Conservation (phyloP, 2,888 invertebrate species). For the Phalera bucephala region DNA sequence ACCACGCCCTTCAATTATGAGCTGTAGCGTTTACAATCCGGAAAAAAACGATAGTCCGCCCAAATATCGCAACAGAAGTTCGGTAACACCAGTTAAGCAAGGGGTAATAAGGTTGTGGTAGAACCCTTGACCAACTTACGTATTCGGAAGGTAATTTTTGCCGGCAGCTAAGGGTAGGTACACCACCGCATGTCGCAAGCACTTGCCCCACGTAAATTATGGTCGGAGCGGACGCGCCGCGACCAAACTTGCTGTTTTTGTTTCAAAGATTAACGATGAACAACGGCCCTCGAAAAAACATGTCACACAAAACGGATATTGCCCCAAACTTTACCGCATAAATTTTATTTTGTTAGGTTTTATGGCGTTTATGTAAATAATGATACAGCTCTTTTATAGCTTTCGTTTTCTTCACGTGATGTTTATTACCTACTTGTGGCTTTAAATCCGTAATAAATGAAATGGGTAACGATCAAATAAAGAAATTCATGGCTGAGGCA, state of each 20-base stretch:
- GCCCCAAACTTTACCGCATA: slow-evolving; percentile 69
- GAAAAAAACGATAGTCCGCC: slow-evolving; percentile 11
- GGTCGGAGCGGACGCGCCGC: slow-evolving; percentile 64
- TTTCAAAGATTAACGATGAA: slow-evolving; percentile 81
- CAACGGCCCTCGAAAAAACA: slow-evolving; percentile 75
- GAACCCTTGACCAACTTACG: slow-evolving; percentile 16
- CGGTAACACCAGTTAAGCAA: slow-evolving; percentile 15
- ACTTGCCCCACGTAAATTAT: slow-evolving; percentile 73
- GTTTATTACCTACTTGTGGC: slow-evolving; percentile 37
- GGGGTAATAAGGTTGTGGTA: slow-evolving; percentile 7
- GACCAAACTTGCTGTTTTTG: slow-evolving; percentile 75
- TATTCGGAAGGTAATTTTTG: slow-evolving; percentile 48
- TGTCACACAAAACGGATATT: slow-evolving; percentile 76
- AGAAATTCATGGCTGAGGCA: neutral
- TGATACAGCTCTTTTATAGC: slow-evolving; percentile 57
- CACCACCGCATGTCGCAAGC: slow-evolving; percentile 58
- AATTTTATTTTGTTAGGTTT: slow-evolving; percentile 67
- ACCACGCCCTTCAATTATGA: too few species aligned
- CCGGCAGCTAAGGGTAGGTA: slow-evolving; percentile 22
- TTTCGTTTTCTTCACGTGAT: slow-evolving; percentile 35
- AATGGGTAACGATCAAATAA: neutral
- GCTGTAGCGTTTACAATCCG: too few species aligned
- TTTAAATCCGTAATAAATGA: slow-evolving; percentile 26
- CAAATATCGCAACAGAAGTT: neutral
- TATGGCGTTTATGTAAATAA: slow-evolving; percentile 67